Evolutionary conservation across 2,888 invertebrate genomes (phyloP).

Genomic region (Amiota communis): DNA sequence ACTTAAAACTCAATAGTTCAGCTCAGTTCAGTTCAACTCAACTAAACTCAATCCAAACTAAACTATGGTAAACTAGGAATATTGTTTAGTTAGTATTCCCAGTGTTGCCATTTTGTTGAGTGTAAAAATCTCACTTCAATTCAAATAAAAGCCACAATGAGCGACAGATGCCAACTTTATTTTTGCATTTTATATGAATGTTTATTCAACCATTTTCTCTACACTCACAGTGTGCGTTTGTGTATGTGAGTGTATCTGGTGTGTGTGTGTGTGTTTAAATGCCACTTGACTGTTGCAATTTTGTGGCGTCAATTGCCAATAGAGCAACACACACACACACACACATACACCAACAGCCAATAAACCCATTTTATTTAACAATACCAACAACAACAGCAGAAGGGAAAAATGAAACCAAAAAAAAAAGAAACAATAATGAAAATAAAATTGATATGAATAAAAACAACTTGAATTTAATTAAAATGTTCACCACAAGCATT

Average conservation of each 20-base stretch:
- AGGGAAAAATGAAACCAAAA: slow-evolving; percentile 29
- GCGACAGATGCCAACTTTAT: slow-evolving; percentile 67
- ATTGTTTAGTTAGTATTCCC: slow-evolving; percentile 27
- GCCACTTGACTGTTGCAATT: slow-evolving; percentile 35
- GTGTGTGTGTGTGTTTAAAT: slow-evolving; percentile 5
- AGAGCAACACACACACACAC: slow-evolving; percentile 65
- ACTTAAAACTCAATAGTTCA: no score
- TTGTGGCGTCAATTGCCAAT: slow-evolving; percentile 48
- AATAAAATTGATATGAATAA: slow-evolving; percentile 25
- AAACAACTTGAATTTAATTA: slow-evolving; percentile 62
- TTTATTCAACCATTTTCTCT: slow-evolving; percentile 28
- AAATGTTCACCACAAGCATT: slow-evolving; percentile 66
- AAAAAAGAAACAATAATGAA: slow-evolving; percentile 48
- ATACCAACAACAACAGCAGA: slow-evolving; percentile 34
- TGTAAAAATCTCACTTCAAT: slow-evolving; percentile 3
- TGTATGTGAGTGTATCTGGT: background rate
- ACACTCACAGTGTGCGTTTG: background rate
- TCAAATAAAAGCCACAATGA: slow-evolving; percentile 41
- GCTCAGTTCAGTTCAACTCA: no score
- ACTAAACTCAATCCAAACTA: no score
- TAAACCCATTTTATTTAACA: background rate
- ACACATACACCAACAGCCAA: slow-evolving; percentile 52
- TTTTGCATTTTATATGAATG: slow-evolving; percentile 64
- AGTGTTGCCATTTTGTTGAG: background rate
- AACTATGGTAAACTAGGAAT: no score